Evolutionary conservation across 1,140 invertebrate species (phyloP), one percentile per base, ranked within the genome.

Genomic region (Coptotermes formosanus): DNA sequence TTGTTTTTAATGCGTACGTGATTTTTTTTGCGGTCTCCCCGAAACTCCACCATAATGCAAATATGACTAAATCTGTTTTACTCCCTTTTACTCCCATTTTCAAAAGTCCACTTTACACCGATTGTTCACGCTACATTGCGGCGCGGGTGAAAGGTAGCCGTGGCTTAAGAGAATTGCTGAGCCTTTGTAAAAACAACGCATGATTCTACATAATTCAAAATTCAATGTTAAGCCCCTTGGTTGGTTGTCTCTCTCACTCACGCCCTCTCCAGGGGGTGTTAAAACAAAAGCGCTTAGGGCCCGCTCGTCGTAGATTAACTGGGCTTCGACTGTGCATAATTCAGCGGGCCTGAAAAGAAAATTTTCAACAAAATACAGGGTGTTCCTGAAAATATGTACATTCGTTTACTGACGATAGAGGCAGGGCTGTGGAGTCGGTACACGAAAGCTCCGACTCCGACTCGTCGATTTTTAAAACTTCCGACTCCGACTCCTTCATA

Each of bases 231-330:
- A 83, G 45, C 45, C 45, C 82, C 43, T 83, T 44, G 21, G 25
- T 75, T n/a, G 64, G 55, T 23, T 64, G 1, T 64, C 64, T 75
- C 25, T 75, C n/a, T 75, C 64, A 30, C 64, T 75, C 64, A 1
- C n/a, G 7, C 64, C 25, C 64, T 75, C 64, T 75, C 64, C 64
- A 75, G 64, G 82, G 45, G 82, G 32, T 45, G 82, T 43, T 83
- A 48, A 83, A 83, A 83, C 45, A 83, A 48, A 83, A 83, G 82
- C 82, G 82, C 45, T 83, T 83, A 83, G 82, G 82, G 82, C 23
- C 38, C 82, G 19, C 82, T 83, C 82, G 38, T 83, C 82, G 82
- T 48, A 75, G 82, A 83, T 83, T 83, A 83, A 83, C 82, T 83
- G 82, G 45, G 82, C 82, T 83, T 83, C 45, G 82, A 25, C 4